Base-by-base conservation (phyloP, 2,888 invertebrate genomes). In the Synanthedon andrenaeformis region DNA sequence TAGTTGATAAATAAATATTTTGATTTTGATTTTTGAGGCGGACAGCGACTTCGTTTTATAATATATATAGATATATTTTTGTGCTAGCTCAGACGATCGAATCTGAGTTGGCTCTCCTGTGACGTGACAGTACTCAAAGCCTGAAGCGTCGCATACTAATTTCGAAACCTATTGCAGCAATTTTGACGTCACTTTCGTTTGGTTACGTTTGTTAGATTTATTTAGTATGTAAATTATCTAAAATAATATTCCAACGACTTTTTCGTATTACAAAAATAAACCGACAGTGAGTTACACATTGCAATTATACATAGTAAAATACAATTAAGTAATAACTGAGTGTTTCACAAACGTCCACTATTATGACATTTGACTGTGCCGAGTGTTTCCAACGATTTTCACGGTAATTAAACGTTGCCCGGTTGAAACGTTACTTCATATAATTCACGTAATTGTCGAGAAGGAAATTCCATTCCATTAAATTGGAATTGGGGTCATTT, bases 291-390 rank as follows among this genome's bases (percentile, higher is more conserved):
- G 51, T 51, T 52, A 52, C 42, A 53, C 42, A 49, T 51, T 64
- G 60, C 64, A 64, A 66, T 61, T 63, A 65, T 66, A 63, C 59
- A 64, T 61, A 64, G 56, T 62, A 63, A 69, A 70, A 65, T 66
- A 63, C 65, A 61, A 65, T 63, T 63, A 64, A 67, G 70, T 66
- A 66, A 71, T 67, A 69, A 68, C 66, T 60, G 59, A 42, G 61
- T 58, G 59, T 59, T 65, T 64, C 64, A 61, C 63, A 62, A 66
- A 67, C 69, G 45, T 45, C 14, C 45, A 45, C 13, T 45, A 45
- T 45, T 45, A 45, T 45, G 45, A 12, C 13, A 14, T 45, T 45
- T 14, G 45, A 6, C n/a, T 45, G 45, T 12, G 35, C 51, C 14
- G 23, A 10, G 48, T 11, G 50, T 53, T 65, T 65, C 61, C 60